Percentiles rank a stretch among this genome's conserved stretches.
Conservation (phyloP, 2,797 vertebrate genomes). For the Hyperoplus lanceolatus region DNA sequence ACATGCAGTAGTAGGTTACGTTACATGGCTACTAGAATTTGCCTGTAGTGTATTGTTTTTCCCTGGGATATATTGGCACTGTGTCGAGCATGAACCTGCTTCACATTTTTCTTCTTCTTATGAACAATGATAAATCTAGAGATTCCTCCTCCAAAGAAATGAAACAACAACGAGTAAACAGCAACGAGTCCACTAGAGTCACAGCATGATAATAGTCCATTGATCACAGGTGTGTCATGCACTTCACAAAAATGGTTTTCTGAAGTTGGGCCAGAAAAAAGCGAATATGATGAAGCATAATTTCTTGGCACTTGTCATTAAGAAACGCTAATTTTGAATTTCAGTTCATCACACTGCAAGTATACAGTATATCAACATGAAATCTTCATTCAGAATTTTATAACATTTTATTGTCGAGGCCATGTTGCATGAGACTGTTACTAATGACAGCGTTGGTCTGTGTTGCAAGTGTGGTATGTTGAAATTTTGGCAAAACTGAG, state of each 20-base stretch:
- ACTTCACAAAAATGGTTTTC: slow-evolving; percentile 20
- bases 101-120: not conserved
- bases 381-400: not conserved
- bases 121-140: not conserved
- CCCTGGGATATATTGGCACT: not conserved
- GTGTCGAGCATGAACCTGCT: not conserved
- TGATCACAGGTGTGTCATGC: slow-evolving; percentile 33
- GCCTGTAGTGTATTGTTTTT: not conserved
- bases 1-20: not conserved
- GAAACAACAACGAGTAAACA: slow-evolving; percentile 8
- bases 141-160: not conserved
- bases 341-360: not conserved
- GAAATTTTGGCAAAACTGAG: slow-evolving; percentile 60
- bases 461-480: slow-evolving; percentile 49
- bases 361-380: not conserved
- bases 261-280: slow-evolving; percentile 10
- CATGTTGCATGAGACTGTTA: not conserved
- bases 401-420: not conserved
- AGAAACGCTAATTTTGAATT: not conserved
- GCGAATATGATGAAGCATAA: not conserved
- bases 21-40: not conserved
- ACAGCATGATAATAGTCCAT: not conserved
- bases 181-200: slow-evolving; percentile 32
- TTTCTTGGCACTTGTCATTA: not conserved
- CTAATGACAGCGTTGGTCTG: not conserved